Percentiles rank a stretch among this genome's conserved stretches.
phyloP scores from a whole-genome alignment of 1,140 invertebrate species.

The Ceratitis capitata region DNA sequence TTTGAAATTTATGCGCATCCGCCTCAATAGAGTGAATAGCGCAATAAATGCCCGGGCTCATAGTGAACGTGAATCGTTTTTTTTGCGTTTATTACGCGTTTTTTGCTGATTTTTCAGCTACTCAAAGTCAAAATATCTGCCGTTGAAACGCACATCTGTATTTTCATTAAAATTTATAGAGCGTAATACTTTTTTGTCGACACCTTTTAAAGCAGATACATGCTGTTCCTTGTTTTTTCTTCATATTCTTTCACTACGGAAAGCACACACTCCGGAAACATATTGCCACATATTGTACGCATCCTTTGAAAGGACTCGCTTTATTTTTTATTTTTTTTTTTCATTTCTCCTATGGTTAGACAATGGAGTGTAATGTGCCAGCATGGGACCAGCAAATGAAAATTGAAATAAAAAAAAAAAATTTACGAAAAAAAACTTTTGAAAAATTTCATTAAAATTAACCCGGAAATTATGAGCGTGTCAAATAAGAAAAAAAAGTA shows the following conservation, averaged over 20 bases:
- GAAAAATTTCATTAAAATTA: constrained; percentile 43
- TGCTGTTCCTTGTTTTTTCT: constrained; percentile 23
- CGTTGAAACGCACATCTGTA: constrained; percentile 13
- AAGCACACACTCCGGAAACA: not conserved
- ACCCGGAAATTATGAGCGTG: constrained; percentile 63
- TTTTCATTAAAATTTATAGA: constrained; percentile 43
- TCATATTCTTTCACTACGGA: no score
- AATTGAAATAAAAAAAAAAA: constrained; percentile 15
- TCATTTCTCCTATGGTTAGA: not conserved
- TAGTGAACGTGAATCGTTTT: not conserved
- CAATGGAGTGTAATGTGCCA: constrained; percentile 30
- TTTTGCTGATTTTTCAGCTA: not conserved
- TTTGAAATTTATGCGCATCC: not conserved
- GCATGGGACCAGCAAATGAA: constrained; percentile 2
- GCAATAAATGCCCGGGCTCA: not conserved
- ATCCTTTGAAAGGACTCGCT: not conserved
- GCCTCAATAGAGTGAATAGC: not conserved
- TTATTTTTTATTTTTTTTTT: not conserved
- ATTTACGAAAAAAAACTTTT: constrained; percentile 19
- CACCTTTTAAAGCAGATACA: constrained; percentile 12
- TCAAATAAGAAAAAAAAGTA: constrained; percentile 40
- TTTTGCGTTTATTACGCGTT: no score
- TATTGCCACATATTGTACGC: not conserved
- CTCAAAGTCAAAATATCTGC: not conserved
- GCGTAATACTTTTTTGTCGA: constrained; percentile 34